Evolutionary conservation across 2,797 vertebrate genomes (phyloP).

Genomic region (Cirrhinus mrigala): DNA sequence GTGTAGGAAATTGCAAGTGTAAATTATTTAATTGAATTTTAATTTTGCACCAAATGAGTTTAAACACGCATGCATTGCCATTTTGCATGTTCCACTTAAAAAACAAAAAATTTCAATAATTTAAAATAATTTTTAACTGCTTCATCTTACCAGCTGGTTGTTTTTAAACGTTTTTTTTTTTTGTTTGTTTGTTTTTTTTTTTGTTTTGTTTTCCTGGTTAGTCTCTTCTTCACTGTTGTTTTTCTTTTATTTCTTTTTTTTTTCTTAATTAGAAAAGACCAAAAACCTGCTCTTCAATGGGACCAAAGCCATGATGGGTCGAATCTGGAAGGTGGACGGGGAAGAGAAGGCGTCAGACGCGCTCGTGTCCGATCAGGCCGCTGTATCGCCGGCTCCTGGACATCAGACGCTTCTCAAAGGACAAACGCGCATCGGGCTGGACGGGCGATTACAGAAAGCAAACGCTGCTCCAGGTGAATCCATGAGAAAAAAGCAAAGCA

Average conservation of each 20-base stretch:
- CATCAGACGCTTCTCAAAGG: slow-evolving; percentile 74
- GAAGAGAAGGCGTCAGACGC: slow-evolving; percentile 59
- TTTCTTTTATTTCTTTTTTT: too few relatives aligned
- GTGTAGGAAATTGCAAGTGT: too few relatives aligned
- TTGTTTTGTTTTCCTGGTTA: not conserved
- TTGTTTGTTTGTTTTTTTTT: not conserved
- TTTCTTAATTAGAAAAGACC: slow-evolving; percentile 73
- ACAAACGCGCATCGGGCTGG: slow-evolving; percentile 79
- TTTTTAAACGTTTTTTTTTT: not conserved
- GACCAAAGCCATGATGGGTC: slow-evolving; percentile 76
- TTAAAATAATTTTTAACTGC: too few relatives aligned
- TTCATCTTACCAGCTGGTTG: not conserved
- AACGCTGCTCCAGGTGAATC: slow-evolving; percentile 66
- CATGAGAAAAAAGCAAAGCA: too few relatives aligned
- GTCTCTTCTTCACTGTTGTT: not conserved
- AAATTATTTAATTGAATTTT: too few relatives aligned
- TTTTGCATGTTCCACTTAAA: too few relatives aligned
- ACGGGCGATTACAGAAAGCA: slow-evolving; percentile 74
- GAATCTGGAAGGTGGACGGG: slow-evolving; percentile 69
- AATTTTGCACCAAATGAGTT: too few relatives aligned
- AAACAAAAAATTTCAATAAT: too few relatives aligned
- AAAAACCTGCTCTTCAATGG: slow-evolving; percentile 79
- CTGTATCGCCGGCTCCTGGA: slow-evolving; percentile 7
- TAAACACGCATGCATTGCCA: too few relatives aligned
- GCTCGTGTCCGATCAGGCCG: slow-evolving; percentile 19